Conservation (phyloP, 2,888 invertebrate species). For the Oxystoma pomonae region DNA sequence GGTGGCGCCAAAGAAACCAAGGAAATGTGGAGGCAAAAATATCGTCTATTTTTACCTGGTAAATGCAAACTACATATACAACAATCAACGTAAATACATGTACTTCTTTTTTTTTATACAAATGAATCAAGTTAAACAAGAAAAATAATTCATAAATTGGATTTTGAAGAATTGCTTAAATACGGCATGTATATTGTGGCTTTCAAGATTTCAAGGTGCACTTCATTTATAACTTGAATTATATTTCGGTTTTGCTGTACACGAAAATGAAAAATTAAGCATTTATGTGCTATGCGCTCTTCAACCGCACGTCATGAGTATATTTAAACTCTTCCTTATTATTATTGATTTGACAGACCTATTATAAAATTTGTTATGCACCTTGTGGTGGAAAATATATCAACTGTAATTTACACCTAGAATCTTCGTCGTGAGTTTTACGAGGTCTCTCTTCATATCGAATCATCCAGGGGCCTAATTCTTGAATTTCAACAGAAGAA, state of each 20-base stretch:
- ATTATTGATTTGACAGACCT: constrained; percentile 21
- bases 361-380: background rate
- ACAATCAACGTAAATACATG: background rate
- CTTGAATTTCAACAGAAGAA: no score
- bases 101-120: background rate
- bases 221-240: background rate
- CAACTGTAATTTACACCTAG: background rate
- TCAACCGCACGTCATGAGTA: background rate
- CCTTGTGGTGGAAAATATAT: background rate
- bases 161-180: background rate
- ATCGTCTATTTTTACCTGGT: no score
- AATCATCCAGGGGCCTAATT: no score
- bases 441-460: no score
- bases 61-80: no score
- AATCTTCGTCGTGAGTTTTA: no score
- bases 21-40: no score
- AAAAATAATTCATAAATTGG: background rate
- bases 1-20: no score
- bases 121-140: background rate
- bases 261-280: background rate
- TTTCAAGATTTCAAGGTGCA: background rate
- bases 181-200: no score
- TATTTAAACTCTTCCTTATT: constrained; percentile 18
- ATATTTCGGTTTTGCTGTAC: background rate
- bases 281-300: background rate